These are phyloP conservation scores for Rhynchonycteris naso DNA, from an alignment of 2,797 vertebrate species.

Conservation along the genomic window DNA sequence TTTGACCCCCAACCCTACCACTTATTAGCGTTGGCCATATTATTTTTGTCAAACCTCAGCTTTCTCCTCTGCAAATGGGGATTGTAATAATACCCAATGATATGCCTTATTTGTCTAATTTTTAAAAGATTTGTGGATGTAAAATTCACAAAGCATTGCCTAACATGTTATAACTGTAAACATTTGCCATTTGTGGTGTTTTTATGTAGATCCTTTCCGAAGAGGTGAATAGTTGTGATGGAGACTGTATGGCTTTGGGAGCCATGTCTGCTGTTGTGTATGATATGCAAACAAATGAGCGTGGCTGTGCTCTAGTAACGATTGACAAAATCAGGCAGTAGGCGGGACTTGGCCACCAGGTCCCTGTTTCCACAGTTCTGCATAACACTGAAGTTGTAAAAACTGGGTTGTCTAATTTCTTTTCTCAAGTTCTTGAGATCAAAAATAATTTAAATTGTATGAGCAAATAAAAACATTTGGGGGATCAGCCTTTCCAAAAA, in stretches of 20 bases:
- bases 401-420: background rate
- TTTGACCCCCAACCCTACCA: background rate
- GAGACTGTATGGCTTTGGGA: background rate
- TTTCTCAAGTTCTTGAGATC: slow-evolving; percentile 6
- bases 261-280: background rate
- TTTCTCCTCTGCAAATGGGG: slow-evolving; percentile 16
- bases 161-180: background rate
- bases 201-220: slow-evolving; percentile 6
- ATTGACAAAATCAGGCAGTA: background rate
- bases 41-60: background rate
- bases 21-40: background rate
- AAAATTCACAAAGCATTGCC: slow-evolving; percentile 1
- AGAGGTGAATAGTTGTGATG: background rate
- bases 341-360: background rate
- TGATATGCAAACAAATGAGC: background rate
- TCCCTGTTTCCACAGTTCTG: background rate
- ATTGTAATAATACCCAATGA: background rate
- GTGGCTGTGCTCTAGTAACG: background rate
- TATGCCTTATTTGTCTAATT: background rate
- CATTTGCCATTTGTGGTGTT: background rate
- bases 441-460: slow-evolving; percentile 36
- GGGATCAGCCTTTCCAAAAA: slow-evolving; percentile 26
- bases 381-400: background rate
- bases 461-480: slow-evolving; percentile 23
- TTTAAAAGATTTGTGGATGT: background rate